Evolutionary conservation across 2,888 invertebrate species (phyloP).

Genomic region (Chesias legatella): DNA sequence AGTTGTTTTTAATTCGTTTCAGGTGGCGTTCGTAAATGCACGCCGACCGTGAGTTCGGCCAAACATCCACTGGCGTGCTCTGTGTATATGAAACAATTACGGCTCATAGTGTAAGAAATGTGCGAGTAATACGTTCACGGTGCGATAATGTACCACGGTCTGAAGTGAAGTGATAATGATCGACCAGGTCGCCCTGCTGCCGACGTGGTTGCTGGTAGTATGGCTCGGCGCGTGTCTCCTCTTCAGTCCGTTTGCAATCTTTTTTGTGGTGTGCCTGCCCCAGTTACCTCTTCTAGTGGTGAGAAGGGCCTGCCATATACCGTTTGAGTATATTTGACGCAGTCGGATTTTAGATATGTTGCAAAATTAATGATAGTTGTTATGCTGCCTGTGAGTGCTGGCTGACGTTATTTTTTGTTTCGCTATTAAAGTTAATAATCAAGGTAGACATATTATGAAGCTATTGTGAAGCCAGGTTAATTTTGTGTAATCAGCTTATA

Average conservation of each 20-base stretch:
- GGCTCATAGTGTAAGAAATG: conserved; percentile 46
- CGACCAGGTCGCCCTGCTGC: conserved; percentile 65
- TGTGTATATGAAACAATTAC: conserved; percentile 26
- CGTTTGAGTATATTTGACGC: conserved; percentile 82
- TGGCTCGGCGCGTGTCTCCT: conserved; percentile 83
- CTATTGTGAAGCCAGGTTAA: too few relatives aligned
- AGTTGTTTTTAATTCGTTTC: conserved; percentile 42
- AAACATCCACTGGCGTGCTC: conserved; percentile 34
- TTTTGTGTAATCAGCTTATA: too few relatives aligned
- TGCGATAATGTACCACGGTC: conserved; percentile 18
- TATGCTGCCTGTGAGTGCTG: conserved; percentile 7
- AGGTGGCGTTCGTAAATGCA: conserved; percentile 74
- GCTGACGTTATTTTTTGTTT: too few relatives aligned
- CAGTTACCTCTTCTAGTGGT: conserved; percentile 85
- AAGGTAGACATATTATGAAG: too few relatives aligned
- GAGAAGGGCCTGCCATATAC: conserved; percentile 83
- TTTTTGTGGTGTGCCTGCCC: conserved; percentile 84
- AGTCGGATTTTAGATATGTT: background rate
- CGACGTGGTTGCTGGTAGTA: conserved; percentile 81
- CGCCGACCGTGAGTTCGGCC: conserved; percentile 35
- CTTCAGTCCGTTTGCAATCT: conserved; percentile 84
- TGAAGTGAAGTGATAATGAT: conserved; percentile 53
- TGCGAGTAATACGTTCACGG: conserved; percentile 37
- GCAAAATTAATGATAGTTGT: conserved; percentile 10
- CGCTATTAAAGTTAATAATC: too few relatives aligned